phyloP scores from a whole-genome alignment of 2,797 vertebrate genomes.

The Ptychobarbus kaznakovi region DNA sequence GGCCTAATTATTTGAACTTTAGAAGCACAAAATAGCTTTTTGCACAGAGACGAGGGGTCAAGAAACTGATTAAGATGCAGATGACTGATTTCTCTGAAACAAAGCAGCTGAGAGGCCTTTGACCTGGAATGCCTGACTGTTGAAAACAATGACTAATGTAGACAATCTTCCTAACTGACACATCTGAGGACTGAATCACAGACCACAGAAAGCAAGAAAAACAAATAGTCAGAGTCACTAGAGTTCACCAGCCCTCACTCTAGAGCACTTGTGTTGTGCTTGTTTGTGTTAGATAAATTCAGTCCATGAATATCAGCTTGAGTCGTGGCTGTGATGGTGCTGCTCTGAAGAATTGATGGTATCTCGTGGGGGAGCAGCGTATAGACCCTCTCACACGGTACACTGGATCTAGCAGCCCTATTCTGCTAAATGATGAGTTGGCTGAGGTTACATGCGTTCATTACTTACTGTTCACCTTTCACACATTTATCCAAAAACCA shows the following conservation, averaged over 20 bases:
- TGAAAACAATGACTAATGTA: slow-evolving; percentile 56
- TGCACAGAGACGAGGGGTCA: not conserved
- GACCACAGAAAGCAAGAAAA: slow-evolving; percentile 43
- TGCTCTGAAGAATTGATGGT: slow-evolving; percentile 13
- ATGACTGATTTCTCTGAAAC: slow-evolving; percentile 40
- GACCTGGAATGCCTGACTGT: slow-evolving; percentile 50
- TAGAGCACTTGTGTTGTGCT: not conserved
- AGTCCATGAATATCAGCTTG: not conserved
- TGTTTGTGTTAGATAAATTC: slow-evolving; percentile 28
- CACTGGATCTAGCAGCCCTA: slow-evolving; percentile 5
- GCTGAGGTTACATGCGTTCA: slow-evolving; percentile 43
- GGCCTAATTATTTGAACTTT: not conserved
- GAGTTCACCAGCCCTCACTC: slow-evolving; percentile 38
- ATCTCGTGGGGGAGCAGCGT: not conserved
- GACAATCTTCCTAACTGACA: slow-evolving; percentile 36
- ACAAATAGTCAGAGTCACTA: slow-evolving; percentile 46
- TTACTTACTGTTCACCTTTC: slow-evolving; percentile 38
- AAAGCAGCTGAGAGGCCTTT: slow-evolving; percentile 56
- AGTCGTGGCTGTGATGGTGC: not conserved
- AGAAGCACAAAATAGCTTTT: slow-evolving; percentile 14
- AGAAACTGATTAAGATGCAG: slow-evolving; percentile 34
- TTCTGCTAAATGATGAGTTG: slow-evolving; percentile 43
- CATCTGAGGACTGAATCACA: slow-evolving; percentile 52
- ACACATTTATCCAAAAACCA: slow-evolving; percentile 36
- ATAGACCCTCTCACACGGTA: slow-evolving; percentile 17